phyloP scores from a whole-genome alignment of 2,113 vertebrate genomes.

The Formicarius rufipectus region DNA sequence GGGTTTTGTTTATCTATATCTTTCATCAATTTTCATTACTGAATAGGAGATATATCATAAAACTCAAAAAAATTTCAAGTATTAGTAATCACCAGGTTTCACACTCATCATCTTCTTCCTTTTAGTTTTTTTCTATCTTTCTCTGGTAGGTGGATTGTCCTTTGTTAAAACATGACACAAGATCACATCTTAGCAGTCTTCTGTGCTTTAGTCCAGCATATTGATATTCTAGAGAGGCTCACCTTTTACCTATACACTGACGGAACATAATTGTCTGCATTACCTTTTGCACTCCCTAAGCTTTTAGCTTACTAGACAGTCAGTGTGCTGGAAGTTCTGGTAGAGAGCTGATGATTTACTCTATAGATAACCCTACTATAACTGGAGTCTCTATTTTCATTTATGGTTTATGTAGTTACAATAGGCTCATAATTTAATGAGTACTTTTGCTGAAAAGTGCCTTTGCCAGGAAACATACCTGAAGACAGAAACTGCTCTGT shows the following conservation, averaged over 20 bases:
- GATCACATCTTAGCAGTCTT: not conserved
- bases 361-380: not conserved
- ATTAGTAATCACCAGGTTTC: not conserved
- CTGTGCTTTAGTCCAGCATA: not conserved
- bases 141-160: not conserved
- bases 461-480: not conserved
- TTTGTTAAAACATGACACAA: not conserved
- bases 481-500: not conserved
- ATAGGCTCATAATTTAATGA: not conserved
- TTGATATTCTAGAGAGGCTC: not conserved
- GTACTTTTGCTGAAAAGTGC: not conserved
- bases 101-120: not conserved
- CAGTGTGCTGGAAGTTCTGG: not conserved
- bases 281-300: not conserved
- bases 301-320: not conserved
- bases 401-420: not conserved
- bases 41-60: not conserved
- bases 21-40: not conserved
- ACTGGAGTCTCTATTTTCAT: not conserved
- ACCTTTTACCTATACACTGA: not conserved
- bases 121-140: not conserved
- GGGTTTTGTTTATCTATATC: not conserved
- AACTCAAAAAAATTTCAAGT: not conserved
- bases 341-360: not conserved
- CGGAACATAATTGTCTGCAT: not conserved